Conservation (phyloP, 2,113 vertebrate genomes). For the Craseonycteris thonglongyai region DNA sequence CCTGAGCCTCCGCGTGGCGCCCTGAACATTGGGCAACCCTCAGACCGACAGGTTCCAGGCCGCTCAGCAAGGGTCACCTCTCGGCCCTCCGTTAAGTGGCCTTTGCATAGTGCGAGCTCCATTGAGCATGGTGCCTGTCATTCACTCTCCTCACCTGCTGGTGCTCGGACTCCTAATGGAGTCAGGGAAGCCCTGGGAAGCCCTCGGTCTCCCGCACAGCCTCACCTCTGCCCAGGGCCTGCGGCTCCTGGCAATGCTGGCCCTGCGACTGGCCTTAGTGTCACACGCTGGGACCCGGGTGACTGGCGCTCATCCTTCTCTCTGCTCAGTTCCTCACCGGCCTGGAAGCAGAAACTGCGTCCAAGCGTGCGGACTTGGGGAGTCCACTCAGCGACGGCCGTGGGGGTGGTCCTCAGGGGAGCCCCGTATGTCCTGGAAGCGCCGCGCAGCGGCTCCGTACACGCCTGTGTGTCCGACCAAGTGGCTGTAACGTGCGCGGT, state of each 20-base stretch:
- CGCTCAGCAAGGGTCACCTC: neutral
- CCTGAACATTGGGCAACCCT: neutral
- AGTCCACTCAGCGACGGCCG: neutral
- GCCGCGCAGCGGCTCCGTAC: too few species aligned
- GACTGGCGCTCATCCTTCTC: neutral
- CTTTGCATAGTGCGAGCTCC: neutral
- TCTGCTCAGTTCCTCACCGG: neutral
- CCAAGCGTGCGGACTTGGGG: neutral
- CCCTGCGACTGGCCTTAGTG: neutral
- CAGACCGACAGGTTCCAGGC: neutral
- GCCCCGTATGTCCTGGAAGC: neutral
- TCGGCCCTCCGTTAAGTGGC: neutral
- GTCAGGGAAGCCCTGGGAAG: neutral
- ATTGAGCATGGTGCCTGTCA: neutral
- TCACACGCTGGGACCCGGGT: fast-evolving
- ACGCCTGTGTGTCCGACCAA: neutral
- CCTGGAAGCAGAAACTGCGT: neutral
- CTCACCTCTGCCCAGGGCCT: neutral
- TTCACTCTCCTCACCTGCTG: neutral
- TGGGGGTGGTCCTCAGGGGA: neutral
- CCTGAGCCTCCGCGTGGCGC: fast-evolving
- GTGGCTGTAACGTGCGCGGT: neutral
- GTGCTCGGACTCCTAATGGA: neutral
- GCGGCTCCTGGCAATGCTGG: neutral
- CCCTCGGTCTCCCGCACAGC: neutral